A percentile compares a stretch with the other conserved stretches of the same genome.
phyloP scores from a whole-genome alignment of 2,888 invertebrate genomes.

The Pollenia angustigena region DNA sequence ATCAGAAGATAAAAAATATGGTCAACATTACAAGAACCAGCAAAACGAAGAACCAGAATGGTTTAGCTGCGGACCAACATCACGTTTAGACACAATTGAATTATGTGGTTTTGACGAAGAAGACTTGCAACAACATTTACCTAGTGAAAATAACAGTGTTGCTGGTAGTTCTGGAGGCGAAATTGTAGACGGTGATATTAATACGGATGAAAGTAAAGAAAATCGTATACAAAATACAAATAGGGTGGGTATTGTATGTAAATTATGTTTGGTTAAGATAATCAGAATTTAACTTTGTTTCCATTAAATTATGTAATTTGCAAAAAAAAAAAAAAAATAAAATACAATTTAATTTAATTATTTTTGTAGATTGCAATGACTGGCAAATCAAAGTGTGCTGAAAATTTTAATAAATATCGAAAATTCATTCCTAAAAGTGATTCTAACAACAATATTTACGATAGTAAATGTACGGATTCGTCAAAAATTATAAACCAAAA shows the following conservation, averaged over 20 bases:
- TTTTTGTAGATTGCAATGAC: constrained; percentile 55
- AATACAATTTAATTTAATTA: not conserved
- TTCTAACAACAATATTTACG: constrained; percentile 55
- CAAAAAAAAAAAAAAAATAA: not conserved
- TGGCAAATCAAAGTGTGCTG: constrained; percentile 53
- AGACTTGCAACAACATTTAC: constrained; percentile 74
- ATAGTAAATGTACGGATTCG: not conserved
- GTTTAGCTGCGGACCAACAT: constrained; percentile 83
- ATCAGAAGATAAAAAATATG: constrained; percentile 78
- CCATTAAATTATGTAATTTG: not conserved
- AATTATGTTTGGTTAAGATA: no score
- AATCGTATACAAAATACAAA: constrained; percentile 75
- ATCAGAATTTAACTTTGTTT: no score
- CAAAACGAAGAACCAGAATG: constrained; percentile 82
- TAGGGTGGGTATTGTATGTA: constrained; percentile 76
- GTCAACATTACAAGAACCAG: constrained; percentile 78
- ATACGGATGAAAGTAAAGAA: constrained; percentile 72
- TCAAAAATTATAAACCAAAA: constrained; percentile 23
- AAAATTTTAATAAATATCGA: constrained; percentile 41
- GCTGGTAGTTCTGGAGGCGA: constrained; percentile 27
- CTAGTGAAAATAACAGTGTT: constrained; percentile 32
- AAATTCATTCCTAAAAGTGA: constrained; percentile 65
- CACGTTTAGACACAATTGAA: constrained; percentile 82
- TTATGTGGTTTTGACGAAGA: constrained; percentile 82
- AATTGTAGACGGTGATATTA: constrained; percentile 57